These are phyloP conservation scores for Zonotrichia albicollis DNA, from an alignment of 2,797 vertebrate species.

Conservation along the genomic window DNA sequence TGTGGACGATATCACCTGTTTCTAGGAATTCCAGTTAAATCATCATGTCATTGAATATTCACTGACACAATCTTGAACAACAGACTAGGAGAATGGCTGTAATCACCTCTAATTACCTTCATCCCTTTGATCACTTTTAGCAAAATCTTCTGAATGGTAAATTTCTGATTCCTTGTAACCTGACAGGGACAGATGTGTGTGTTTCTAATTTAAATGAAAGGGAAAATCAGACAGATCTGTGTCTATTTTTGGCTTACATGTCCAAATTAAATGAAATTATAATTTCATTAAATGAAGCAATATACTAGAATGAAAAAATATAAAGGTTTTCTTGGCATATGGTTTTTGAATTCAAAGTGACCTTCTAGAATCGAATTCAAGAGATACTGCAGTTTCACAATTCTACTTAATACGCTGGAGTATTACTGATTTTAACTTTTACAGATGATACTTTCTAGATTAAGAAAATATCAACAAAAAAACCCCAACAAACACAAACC, in stretches of 20 bases:
- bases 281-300: background rate
- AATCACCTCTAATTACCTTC: background rate
- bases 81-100: background rate
- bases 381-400: background rate
- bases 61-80: background rate
- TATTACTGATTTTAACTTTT: background rate
- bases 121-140: background rate
- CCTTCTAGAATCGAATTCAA: background rate
- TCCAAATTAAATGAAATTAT: background rate
- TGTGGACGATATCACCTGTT: accelerated
- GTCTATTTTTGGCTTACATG: background rate
- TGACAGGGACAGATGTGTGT: background rate
- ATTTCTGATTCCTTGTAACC: background rate
- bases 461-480: background rate
- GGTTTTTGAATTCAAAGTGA: background rate
- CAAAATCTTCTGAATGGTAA: background rate
- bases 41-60: background rate
- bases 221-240: background rate
- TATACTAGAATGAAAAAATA: background rate
- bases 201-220: background rate
- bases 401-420: background rate
- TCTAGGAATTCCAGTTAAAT: background rate
- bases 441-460: background rate
- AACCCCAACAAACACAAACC: accelerated
- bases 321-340: background rate